Percentiles rank a stretch among this genome's conserved stretches.
Conservation (phyloP, 2,113 vertebrate species). For the Elephantulus edwardii region DNA sequence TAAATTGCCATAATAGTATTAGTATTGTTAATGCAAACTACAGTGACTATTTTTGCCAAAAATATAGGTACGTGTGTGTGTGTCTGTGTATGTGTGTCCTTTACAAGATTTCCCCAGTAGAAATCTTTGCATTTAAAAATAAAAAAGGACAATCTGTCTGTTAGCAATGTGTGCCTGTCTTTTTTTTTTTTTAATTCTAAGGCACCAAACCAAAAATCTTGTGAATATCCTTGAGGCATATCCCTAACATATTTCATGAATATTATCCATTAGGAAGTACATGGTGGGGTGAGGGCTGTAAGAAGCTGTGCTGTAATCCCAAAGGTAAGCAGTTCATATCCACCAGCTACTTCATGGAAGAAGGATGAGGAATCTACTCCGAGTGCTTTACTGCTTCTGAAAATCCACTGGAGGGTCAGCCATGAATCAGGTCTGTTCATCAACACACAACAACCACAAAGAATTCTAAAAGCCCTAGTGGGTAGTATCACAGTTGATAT, state of each 20-base stretch:
- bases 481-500: too few species aligned
- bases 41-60: background rate
- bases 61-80: background rate
- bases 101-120: background rate
- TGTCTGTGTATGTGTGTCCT: background rate
- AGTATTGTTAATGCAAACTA: background rate
- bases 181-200: conserved; percentile 45
- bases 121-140: background rate
- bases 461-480: too few species aligned
- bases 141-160: background rate
- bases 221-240: background rate
- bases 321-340: too few species aligned
- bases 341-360: too few species aligned
- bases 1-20: background rate
- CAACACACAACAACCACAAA: too few species aligned
- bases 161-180: background rate
- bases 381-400: too few species aligned
- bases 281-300: too few species aligned
- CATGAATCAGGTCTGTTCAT: too few species aligned
- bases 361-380: too few species aligned
- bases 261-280: background rate
- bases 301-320: too few species aligned
- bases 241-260: background rate
- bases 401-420: too few species aligned
- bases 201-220: background rate